Base-by-base conservation (phyloP, 2,797 vertebrate species). In the Craterocephalus amniculus region DNA sequence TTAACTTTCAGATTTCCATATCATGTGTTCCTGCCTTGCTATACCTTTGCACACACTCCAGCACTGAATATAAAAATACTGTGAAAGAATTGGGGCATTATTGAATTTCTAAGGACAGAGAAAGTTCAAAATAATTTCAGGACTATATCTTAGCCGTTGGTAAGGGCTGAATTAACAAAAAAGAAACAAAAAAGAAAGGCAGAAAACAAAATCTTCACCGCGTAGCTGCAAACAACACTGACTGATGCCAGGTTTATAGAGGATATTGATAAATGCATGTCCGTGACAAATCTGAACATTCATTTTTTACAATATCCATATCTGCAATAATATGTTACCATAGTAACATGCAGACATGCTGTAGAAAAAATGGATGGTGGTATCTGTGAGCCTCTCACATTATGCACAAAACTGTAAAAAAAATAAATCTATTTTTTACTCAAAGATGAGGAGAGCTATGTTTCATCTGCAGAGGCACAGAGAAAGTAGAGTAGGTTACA, bases 401-500 rank as follows among this genome's bases (percentile, higher is more conserved):
- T n/a, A 45, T 20, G 43, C 43, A 45, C 18, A 45, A n/a, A 45
- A 34, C 32, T 34, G 9, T 34, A 29, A 31, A 6, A 31, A 31
- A 6, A 31, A 45, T 8, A 20, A 2, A 45, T 20, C 43, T 48
- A 48, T 12, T 34, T 9, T 29, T 40, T 13, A 10, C 4, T 36
- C 9, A 9, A 22, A 32, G 38, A 43, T 34, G 26, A 27, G n/a
- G 11, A 65, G 22, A 55, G 64, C 4, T 29, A 36, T 72, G 62
- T 56, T 69, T 74, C 32, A 35, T 79, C 78, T 73, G 70, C 79
- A 63, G 70, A 24, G 59, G 76, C 76, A 74, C 59, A 43, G 20
- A 70, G 63, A 51, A 90, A 89, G 83, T 88, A 4, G 84, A 89
- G 86, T 31, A 89, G 90, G 88, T 87, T 70, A 66, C 80, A 70